Evolutionary conservation across 2,113 vertebrate genomes (phyloP).

Genomic region (Pteronura brasiliensis): DNA sequence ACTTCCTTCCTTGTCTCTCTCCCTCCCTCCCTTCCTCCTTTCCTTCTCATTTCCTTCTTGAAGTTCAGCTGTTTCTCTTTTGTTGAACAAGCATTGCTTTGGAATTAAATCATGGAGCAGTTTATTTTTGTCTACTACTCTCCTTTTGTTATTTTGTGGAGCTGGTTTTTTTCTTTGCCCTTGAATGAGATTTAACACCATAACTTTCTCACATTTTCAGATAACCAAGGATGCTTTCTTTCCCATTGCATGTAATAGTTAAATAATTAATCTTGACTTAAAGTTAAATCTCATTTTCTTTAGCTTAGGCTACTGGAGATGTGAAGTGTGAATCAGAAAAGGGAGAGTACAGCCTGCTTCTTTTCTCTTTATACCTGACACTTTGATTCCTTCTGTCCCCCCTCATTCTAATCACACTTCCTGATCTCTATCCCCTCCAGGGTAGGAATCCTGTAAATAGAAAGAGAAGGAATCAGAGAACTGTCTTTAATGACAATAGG

Average conservation of each 20-base stretch:
- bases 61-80: not conserved
- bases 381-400: not conserved
- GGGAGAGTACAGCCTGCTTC: not conserved
- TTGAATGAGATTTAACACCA: not conserved
- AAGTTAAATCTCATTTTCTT: not conserved
- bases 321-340: not conserved
- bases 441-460: not conserved
- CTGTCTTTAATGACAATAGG: not conserved
- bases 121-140: not conserved
- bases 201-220: not conserved
- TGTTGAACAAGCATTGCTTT: not conserved
- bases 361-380: not conserved
- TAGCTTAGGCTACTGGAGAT: not conserved
- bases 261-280: slow-evolving; percentile 1
- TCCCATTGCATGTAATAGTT: not conserved
- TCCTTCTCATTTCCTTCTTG: not conserved
- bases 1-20: no score
- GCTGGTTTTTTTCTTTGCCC: not conserved
- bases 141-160: not conserved
- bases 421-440: not conserved
- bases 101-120: not conserved
- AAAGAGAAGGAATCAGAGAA: not conserved
- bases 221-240: not conserved
- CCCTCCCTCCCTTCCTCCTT: not conserved
- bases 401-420: not conserved